phyloP scores from a whole-genome alignment of 2,113 vertebrate genomes.

The Opisthocomus hoazin region DNA sequence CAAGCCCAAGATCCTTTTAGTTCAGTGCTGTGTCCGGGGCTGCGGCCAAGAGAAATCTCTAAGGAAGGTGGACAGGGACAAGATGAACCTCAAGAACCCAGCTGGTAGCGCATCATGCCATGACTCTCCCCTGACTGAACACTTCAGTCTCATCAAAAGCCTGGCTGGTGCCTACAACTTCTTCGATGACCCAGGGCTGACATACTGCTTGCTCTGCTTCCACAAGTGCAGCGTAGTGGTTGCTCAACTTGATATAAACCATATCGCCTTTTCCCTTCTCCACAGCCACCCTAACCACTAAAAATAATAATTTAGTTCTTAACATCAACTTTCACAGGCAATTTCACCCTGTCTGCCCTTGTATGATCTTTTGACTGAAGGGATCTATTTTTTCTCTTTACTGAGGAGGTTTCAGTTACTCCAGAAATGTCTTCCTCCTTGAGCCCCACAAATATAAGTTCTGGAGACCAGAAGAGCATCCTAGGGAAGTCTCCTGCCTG shows the following conservation, averaged over 20 bases:
- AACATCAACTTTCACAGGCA: not conserved
- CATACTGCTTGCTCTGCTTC: not conserved
- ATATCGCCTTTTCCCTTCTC: not conserved
- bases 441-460: not conserved
- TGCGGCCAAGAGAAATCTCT: not conserved
- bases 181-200: not conserved
- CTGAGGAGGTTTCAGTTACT: not conserved
- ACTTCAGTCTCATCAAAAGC: not conserved
- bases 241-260: not conserved
- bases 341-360: not conserved
- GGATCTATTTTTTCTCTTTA: not conserved
- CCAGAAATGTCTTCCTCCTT: not conserved
- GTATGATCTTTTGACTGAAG: not conserved
- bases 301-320: not conserved
- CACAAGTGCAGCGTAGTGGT: not conserved
- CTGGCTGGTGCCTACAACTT: not conserved
- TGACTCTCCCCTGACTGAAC: not conserved
- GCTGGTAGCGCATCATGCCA: accelerated
- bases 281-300: not conserved
- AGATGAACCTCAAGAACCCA: not conserved
- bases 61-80: not conserved
- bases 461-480: not conserved
- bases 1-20: not conserved
- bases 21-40: not conserved
- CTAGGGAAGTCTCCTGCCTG: not conserved